These are phyloP conservation scores for Himalopsyche japonica DNA, from an alignment of 2,888 invertebrate genomes.

Conservation along the genomic window DNA sequence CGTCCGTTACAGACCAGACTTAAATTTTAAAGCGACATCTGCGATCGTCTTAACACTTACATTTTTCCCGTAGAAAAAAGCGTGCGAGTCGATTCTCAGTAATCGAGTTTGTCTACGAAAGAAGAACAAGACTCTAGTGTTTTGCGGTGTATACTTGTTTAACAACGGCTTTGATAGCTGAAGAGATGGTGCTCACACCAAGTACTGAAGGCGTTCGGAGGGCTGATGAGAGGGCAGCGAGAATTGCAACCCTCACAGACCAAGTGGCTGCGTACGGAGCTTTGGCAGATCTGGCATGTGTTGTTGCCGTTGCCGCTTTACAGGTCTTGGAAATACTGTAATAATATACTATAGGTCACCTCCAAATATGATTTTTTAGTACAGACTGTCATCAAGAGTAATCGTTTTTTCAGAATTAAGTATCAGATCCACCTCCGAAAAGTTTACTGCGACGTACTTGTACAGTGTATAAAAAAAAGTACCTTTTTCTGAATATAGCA, in stretches of 20 bases:
- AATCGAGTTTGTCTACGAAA: neutral
- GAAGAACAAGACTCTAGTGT: neutral
- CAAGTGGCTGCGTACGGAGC: slow-evolving; percentile 29
- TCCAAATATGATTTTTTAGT: no score
- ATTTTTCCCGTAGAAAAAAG: neutral
- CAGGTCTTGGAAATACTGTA: slow-evolving; percentile 30
- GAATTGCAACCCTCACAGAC: slow-evolving; percentile 22
- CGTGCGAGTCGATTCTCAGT: neutral
- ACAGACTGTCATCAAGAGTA: no score
- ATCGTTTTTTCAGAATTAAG: no score
- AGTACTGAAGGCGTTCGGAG: neutral
- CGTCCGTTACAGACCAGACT: slow-evolving; percentile 4
- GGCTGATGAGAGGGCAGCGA: slow-evolving; percentile 4
- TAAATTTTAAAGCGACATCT: neutral
- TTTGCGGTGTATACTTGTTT: neutral
- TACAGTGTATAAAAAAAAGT: no score
- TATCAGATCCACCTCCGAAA: no score
- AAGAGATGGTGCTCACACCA: neutral
- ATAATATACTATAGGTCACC: neutral
- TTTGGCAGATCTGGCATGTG: slow-evolving; percentile 30
- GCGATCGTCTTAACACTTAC: neutral
- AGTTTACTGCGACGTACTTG: no score
- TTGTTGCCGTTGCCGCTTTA: slow-evolving; percentile 32
- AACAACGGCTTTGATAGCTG: neutral
- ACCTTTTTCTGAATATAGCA: no score